phyloP scores from a whole-genome alignment of 2,888 invertebrate species.

The Oxycera nigricornis region DNA sequence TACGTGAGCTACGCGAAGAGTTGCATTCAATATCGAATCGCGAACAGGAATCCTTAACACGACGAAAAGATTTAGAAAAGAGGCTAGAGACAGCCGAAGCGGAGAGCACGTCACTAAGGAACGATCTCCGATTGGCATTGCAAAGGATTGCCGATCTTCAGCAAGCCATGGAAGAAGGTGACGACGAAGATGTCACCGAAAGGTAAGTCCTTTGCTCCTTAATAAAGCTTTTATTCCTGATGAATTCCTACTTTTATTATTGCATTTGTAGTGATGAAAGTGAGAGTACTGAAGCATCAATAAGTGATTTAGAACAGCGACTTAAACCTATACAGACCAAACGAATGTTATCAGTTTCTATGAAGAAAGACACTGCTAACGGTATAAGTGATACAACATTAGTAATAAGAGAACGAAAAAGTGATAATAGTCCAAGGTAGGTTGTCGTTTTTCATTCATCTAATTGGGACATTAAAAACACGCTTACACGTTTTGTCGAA shows the following conservation, averaged over 20 bases:
- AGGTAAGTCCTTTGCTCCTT: slow-evolving; percentile 52
- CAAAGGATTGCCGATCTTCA: slow-evolving; percentile 91
- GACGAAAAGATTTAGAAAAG: slow-evolving; percentile 78
- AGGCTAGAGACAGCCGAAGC: slow-evolving; percentile 74
- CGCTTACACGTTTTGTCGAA: slow-evolving; percentile 29
- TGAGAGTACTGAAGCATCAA: slow-evolving; percentile 54
- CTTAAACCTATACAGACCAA: slow-evolving; percentile 58
- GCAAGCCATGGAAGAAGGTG: slow-evolving; percentile 88
- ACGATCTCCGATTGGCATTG: slow-evolving; percentile 86
- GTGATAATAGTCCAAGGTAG: slow-evolving; percentile 62
- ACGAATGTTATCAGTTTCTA: slow-evolving; percentile 50
- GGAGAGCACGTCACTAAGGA: slow-evolving; percentile 73
- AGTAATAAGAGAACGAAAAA: slow-evolving; percentile 57
- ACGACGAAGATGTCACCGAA: slow-evolving; percentile 68
- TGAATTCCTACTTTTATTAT: not conserved
- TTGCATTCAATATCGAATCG: slow-evolving; percentile 73
- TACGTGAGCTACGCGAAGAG: slow-evolving; percentile 81
- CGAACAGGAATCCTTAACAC: slow-evolving; percentile 77
- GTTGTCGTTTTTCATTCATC: slow-evolving; percentile 40
- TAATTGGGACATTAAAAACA: slow-evolving; percentile 34
- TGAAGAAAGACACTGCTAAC: slow-evolving; percentile 48
- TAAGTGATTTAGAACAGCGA: slow-evolving; percentile 60
- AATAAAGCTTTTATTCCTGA: not conserved
- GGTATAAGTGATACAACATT: slow-evolving; percentile 55
- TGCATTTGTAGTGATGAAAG: slow-evolving; percentile 47